Evolutionary conservation across 2,888 invertebrate species (phyloP), one percentile per base, ranked within the genome.

Genomic region (Macrosiphum euphorbiae): DNA sequence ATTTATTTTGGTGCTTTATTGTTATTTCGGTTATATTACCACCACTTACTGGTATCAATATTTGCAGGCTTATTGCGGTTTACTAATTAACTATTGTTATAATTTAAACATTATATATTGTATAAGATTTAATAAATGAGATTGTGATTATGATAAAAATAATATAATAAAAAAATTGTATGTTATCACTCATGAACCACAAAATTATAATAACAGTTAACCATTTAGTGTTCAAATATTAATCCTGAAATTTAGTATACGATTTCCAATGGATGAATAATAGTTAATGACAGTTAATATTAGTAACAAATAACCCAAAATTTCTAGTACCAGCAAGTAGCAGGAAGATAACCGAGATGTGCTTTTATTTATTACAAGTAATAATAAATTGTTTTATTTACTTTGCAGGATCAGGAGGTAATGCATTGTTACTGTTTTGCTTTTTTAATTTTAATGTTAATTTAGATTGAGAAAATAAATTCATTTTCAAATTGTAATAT

Each of bases 381-480:
- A 52, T 47, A 52, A 84, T 50, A 94, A 52, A 61, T 87, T 50
- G 11, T 58, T 58, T 47, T 85, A 90, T 86, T 94, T 90, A 94
- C 94, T 86, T 94, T 52, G 58, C 26, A 28, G 24, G 3, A 86
- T 16, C 41, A 35, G 50, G 67, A 50, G 90, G 41, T 85, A n/a
- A 41, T 50, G 50, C 28, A 90, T 24, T 94, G 35, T 50, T 20
- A 87, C 28, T 94, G 28, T 50, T 86, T 52, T 26, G 11, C 13
- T 90, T 94, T 86, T 94, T 94, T 87, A 94, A 67, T 90, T 94
- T 94, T 90, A 94, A 90, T 90, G 86, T 50, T 90, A 94, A 87
- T 86, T 94, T 94, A 52, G 94, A 67, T 94, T 94, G 94, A 52
- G 94, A 94, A 90, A 94, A 94, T 86, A 86, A 61, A 41, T 94